phyloP scores from a whole-genome alignment of 2,797 vertebrate genomes.

The Poeciliopsis turneri region DNA sequence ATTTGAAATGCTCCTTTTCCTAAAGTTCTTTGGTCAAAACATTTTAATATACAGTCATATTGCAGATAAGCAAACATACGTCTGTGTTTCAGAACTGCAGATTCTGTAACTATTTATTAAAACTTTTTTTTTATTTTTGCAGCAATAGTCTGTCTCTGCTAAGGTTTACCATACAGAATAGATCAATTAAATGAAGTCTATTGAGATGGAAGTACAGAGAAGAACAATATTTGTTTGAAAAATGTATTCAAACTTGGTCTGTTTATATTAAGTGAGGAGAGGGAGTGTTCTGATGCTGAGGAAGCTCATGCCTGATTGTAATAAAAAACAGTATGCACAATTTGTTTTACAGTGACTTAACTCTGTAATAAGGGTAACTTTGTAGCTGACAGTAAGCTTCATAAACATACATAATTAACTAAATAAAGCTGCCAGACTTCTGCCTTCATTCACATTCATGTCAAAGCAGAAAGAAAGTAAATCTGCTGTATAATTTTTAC shows the following conservation, averaged over 20 bases:
- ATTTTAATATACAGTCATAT: conserved; percentile 26
- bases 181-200: neutral
- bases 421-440: neutral
- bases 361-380: neutral
- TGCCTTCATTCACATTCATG: neutral
- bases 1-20: conserved; percentile 55
- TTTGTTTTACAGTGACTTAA: neutral
- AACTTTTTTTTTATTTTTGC: neutral
- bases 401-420: neutral
- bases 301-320: neutral
- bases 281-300: neutral
- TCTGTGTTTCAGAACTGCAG: conserved; percentile 11
- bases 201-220: neutral
- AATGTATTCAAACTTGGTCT: neutral
- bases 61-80: conserved; percentile 24
- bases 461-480: neutral
- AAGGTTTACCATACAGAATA: neutral
- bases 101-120: too few relatives aligned
- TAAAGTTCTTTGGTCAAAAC: conserved; percentile 49
- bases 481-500: neutral
- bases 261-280: neutral
- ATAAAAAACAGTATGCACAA: neutral
- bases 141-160: neutral
- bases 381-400: neutral
- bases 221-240: neutral